phyloP scores from a whole-genome alignment of 1,140 invertebrate species.

The Probaryconus sp. region DNA sequence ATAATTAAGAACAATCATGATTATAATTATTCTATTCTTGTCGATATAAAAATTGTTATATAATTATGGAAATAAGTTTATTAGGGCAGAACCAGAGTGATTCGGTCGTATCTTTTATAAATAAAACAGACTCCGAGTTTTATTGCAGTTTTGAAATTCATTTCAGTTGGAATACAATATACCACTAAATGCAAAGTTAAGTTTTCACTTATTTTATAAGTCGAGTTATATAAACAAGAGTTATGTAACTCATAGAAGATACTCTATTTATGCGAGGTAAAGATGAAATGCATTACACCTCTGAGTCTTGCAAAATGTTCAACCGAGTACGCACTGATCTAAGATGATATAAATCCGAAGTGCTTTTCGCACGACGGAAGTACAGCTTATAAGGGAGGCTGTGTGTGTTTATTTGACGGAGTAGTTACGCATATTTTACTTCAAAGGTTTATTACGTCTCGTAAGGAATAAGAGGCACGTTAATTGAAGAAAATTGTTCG shows the following conservation, averaged over 20 bases:
- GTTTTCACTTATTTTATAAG: slow-evolving; percentile 30
- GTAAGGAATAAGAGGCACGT: slow-evolving; percentile 9
- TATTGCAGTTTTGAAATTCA: no score
- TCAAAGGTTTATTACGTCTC: slow-evolving; percentile 13
- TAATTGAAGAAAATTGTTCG: slow-evolving; percentile 30
- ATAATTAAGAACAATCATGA: no score
- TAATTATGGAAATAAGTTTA: no score
- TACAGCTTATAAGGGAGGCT: not conserved
- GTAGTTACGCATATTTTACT: slow-evolving; percentile 26
- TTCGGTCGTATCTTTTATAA: no score
- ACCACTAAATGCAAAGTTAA: slow-evolving; percentile 8
- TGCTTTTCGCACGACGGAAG: not conserved
- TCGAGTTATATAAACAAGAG: slow-evolving; percentile 12
- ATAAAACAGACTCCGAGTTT: no score
- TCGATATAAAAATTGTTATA: no score
- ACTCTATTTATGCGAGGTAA: slow-evolving; percentile 14
- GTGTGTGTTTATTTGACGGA: slow-evolving; percentile 10
- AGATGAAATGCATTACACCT: slow-evolving; percentile 20
- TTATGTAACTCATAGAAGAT: slow-evolving; percentile 35
- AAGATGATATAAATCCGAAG: slow-evolving; percentile 10
- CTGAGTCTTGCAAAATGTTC: slow-evolving; percentile 4
- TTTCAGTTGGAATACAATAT: slow-evolving; percentile 10
- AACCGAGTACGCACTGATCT: not conserved
- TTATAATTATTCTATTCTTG: no score
- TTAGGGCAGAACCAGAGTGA: no score